Evolutionary conservation across 2,888 invertebrate genomes (phyloP), one percentile per base, ranked within the genome.

Genomic region (Dastarcus helophoroides): DNA sequence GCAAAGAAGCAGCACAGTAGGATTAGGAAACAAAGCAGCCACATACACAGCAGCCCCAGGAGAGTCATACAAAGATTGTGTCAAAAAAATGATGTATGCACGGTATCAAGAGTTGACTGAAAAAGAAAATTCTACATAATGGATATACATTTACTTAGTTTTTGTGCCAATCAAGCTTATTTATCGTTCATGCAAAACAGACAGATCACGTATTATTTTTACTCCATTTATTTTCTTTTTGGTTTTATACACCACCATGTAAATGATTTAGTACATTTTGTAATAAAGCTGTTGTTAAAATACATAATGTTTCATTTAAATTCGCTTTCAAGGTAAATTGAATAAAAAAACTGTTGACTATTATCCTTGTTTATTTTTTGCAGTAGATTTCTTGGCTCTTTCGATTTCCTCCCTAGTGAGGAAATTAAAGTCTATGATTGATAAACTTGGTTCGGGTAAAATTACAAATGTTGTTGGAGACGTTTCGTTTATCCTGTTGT

Each of bases 61-160:
- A 10, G 83, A 86, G 53, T 83, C 85, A 0, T 89, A 90, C 56
- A 77, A 88, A 63, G 86, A 88, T 51, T 84, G 85, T 36, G 88
- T 89, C 1, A 84, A 88, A 57, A 85, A 88, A 60, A 77, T 86
- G 56, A 85, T 88, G 79, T 80, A 82, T 50, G 84, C 85, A 1
- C 69, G 89, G 50, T 90, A 84, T 54, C 81, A 84, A 56, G 88
- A 88, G 61, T 65, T 84, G 12, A 71, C 78, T 2, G 78, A 78
- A 26, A 71, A 69, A 43, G 71, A 71, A 36, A 50, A 50, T 19
- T 39, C 36, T 9, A 26, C 33, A 26, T 33, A 33, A 25, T 15
- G 12, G 1, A 12, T 3, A 17, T 7, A 17, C 19, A 6, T 17
- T 17, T 6, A n/a, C n/a, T 7, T 17, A 17, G n/a, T 7, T 6